Conservation (phyloP, 2,797 vertebrate species). For the Lemur catta region DNA sequence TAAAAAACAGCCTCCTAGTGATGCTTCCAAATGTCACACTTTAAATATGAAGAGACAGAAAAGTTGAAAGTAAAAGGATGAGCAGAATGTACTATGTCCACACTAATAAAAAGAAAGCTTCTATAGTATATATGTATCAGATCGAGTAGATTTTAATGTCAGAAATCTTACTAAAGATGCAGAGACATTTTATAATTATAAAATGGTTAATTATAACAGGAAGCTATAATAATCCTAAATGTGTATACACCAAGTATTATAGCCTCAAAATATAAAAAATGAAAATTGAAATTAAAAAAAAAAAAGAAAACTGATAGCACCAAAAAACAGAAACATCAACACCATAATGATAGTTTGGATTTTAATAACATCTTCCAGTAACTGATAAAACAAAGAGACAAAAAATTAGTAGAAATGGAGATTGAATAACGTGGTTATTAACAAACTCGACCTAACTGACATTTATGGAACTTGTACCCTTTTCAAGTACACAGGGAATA, state of each 20-base stretch:
- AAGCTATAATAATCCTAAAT: constrained; percentile 28
- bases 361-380: not conserved
- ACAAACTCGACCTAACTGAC: not conserved
- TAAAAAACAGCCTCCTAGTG: not conserved
- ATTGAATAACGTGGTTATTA: not conserved
- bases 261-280: not conserved
- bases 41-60: constrained; percentile 4
- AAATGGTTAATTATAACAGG: constrained; percentile 6
- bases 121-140: not conserved
- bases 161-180: not conserved
- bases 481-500: not conserved
- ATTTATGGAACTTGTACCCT: not conserved
- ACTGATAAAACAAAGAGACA: not conserved
- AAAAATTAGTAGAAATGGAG: not conserved
- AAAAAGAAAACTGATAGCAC: not conserved
- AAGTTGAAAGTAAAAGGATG: not conserved
- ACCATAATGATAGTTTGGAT: not conserved
- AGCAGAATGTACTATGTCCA: not conserved
- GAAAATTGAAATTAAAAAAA: not conserved
- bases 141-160: not conserved
- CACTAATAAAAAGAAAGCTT: constrained; percentile 7
- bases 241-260: not conserved
- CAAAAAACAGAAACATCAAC: not conserved
- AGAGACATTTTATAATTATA: not conserved
- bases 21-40: constrained; percentile 20